These are phyloP conservation scores for Erinaceus europaeus DNA, from an alignment of 2,113 vertebrate species.

Conservation along the genomic window DNA sequence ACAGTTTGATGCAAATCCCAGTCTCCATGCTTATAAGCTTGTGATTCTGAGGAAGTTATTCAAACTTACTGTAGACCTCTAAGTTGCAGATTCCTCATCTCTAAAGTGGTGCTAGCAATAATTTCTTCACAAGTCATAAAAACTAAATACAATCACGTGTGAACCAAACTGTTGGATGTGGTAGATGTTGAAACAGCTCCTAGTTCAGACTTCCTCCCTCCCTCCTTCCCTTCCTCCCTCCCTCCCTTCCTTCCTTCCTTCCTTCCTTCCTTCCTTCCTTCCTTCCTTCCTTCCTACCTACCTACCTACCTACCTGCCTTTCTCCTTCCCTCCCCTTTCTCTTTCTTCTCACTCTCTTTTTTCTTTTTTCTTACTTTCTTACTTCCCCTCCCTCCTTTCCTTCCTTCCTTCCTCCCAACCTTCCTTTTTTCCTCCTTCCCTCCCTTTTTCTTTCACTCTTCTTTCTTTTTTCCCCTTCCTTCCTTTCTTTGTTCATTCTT, in stretches of 20 bases:
- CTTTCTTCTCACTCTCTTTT: too few relatives aligned
- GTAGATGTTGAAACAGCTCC: background rate
- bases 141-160: background rate
- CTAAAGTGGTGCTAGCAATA: background rate
- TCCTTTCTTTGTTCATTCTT: too few relatives aligned
- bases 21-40: background rate
- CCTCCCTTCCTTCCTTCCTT: background rate
- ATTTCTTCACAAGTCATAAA: background rate
- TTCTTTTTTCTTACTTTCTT: too few relatives aligned
- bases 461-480: too few relatives aligned
- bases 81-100: background rate
- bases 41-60: background rate
- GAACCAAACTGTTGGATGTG: background rate
- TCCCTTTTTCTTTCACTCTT: too few relatives aligned
- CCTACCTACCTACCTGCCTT: too few relatives aligned
- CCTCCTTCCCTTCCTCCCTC: background rate
- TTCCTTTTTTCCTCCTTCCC: too few relatives aligned
- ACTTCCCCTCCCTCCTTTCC: too few relatives aligned
- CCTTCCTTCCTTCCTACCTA: too few relatives aligned
- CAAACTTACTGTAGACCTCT: too few relatives aligned
- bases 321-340: too few relatives aligned
- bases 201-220: background rate
- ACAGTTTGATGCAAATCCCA: background rate
- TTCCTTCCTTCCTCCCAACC: too few relatives aligned
- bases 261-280: background rate